phyloP scores from a whole-genome alignment of 1,140 invertebrate genomes.

The Cepaea nemoralis region DNA sequence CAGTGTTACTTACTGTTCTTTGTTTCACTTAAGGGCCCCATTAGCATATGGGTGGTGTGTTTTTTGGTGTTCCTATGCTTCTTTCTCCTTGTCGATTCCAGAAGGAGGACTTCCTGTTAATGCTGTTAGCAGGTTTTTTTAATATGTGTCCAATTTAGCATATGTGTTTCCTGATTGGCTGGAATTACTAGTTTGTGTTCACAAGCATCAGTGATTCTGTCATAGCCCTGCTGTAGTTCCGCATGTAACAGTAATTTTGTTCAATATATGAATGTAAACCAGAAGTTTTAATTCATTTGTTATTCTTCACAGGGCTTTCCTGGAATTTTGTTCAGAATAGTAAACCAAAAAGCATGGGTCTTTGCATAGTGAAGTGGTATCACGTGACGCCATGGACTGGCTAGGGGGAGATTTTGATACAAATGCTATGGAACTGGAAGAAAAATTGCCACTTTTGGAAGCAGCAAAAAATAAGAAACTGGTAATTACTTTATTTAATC shows the following conservation, averaged over 20 bases:
- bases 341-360: conserved; percentile 18
- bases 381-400: neutral
- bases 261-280: neutral
- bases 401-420: conserved; percentile 36
- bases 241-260: too few relatives aligned
- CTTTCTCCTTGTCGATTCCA: too few relatives aligned
- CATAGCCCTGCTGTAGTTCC: too few relatives aligned
- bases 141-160: too few relatives aligned
- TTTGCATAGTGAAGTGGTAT: neutral
- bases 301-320: conserved; percentile 27
- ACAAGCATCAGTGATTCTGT: too few relatives aligned
- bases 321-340: conserved; percentile 34
- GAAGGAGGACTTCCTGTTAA: too few relatives aligned
- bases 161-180: too few relatives aligned
- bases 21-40: too few relatives aligned
- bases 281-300: neutral
- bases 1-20: too few relatives aligned
- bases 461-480: conserved; percentile 26
- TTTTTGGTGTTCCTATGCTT: too few relatives aligned
- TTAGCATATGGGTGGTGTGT: too few relatives aligned
- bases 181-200: neutral
- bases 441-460: conserved; percentile 45
- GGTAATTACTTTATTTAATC: neutral
- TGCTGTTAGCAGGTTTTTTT: too few relatives aligned
- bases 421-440: conserved; percentile 47